Conservation (phyloP, 2,113 vertebrate genomes). For the Pomatorhinus ruficollis region DNA sequence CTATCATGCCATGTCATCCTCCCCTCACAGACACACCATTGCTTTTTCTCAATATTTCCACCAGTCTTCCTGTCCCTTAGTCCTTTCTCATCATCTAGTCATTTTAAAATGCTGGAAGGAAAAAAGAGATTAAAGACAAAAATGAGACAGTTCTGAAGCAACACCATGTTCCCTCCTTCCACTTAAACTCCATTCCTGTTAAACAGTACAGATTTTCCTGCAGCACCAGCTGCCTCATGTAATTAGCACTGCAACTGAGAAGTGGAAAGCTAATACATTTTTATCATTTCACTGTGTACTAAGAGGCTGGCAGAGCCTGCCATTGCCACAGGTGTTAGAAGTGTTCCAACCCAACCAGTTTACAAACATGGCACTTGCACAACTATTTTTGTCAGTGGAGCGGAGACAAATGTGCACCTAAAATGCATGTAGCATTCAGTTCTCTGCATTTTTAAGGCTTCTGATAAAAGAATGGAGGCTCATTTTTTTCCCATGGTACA, state of each 20-base stretch:
- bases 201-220: background rate
- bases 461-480: background rate
- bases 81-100: background rate
- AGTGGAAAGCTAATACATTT: slow-evolving; percentile 42
- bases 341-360: background rate
- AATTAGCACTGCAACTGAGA: slow-evolving; percentile 1
- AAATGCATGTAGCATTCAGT: background rate
- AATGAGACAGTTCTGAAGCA: background rate
- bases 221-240: slow-evolving; percentile 20
- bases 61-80: background rate
- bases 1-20: background rate
- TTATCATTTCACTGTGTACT: background rate
- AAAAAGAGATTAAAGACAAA: background rate
- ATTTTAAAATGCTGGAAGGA: background rate
- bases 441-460: background rate
- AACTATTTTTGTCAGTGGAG: background rate
- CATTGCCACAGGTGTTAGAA: slow-evolving; percentile 42
- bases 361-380: background rate
- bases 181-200: background rate
- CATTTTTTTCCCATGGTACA: background rate
- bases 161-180: background rate
- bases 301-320: slow-evolving; percentile 1
- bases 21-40: background rate
- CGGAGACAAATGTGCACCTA: slow-evolving; percentile 10
- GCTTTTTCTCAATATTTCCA: background rate